These are phyloP conservation scores for Ormyrus labotus DNA, from an alignment of 2,888 invertebrate species.

Conservation along the genomic window DNA sequence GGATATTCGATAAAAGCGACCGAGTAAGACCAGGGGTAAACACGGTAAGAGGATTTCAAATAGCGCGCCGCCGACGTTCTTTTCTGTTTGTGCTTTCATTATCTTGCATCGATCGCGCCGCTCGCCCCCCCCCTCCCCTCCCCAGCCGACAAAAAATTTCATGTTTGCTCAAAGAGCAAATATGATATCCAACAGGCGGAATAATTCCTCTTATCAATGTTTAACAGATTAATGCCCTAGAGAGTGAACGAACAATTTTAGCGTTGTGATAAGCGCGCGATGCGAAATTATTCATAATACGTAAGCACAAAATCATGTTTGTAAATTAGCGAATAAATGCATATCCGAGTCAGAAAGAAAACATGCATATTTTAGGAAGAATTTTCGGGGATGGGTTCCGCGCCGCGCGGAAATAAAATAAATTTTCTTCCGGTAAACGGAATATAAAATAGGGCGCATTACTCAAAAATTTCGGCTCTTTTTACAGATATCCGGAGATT, in stretches of 20 bases:
- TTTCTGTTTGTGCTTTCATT: constrained; percentile 28
- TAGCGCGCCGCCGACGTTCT: background rate
- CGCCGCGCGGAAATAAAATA: too few species aligned
- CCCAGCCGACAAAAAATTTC: background rate
- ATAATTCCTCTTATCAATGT: constrained; percentile 35
- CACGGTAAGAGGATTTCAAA: constrained; percentile 33
- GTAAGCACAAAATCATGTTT: constrained; percentile 22
- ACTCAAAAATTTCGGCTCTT: too few species aligned
- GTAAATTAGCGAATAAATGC: constrained; percentile 9
- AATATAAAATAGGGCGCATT: too few species aligned
- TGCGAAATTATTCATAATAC: constrained; percentile 6
- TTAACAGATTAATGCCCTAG: constrained; percentile 16
- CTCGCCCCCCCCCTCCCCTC: too few species aligned
- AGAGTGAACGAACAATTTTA: constrained; percentile 20
- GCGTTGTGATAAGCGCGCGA: constrained; percentile 12
- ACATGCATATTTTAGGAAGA: too few species aligned
- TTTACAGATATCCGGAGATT: too few species aligned
- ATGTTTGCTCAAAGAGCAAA: background rate
- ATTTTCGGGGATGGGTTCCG: too few species aligned
- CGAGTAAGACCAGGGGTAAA: too few species aligned
- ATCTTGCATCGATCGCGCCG: background rate
- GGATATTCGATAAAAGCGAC: background rate
- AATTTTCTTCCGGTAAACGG: too few species aligned
- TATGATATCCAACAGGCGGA: background rate
- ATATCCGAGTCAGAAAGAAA: too few species aligned